A percentile compares a stretch with the other conserved stretches of the same genome.
These are phyloP conservation scores for Cantharis rustica DNA, from an alignment of 2,888 invertebrate species.

Conservation along the genomic window DNA sequence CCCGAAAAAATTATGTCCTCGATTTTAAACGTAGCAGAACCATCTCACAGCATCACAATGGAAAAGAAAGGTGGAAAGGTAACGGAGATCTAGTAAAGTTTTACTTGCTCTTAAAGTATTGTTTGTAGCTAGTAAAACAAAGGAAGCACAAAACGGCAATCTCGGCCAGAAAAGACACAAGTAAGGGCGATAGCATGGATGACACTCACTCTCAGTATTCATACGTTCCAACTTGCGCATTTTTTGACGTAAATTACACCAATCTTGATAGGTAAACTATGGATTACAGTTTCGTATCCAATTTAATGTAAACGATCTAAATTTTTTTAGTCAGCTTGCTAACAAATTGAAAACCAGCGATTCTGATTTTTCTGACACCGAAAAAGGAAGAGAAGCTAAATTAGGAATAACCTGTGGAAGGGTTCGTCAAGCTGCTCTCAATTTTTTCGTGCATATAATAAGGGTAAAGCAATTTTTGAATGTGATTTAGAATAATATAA, in stretches of 20 bases:
- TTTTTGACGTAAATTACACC: constrained; percentile 11
- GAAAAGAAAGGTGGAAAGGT: constrained; percentile 66
- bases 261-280: background rate
- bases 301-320: background rate
- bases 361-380: constrained; percentile 70
- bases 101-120: background rate
- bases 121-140: constrained; percentile 32
- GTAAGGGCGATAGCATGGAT: constrained; percentile 9
- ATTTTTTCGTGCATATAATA: constrained; percentile 63
- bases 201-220: constrained; percentile 4
- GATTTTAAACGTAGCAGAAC: constrained; percentile 64
- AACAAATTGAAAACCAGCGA: constrained; percentile 63
- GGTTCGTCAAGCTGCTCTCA: constrained; percentile 70
- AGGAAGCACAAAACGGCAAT: constrained; percentile 27
- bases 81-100: constrained; percentile 10
- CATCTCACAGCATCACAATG: constrained; percentile 41
- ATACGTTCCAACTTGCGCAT: constrained; percentile 11
- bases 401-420: constrained; percentile 58
- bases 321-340: background rate
- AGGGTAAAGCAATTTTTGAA: constrained; percentile 55
- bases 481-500: background rate
- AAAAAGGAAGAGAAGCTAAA: constrained; percentile 54
- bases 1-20: constrained; percentile 65
- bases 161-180: constrained; percentile 25
- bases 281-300: background rate